Evolutionary conservation across 2,888 invertebrate species (phyloP).

Genomic region (Theretra japonica): DNA sequence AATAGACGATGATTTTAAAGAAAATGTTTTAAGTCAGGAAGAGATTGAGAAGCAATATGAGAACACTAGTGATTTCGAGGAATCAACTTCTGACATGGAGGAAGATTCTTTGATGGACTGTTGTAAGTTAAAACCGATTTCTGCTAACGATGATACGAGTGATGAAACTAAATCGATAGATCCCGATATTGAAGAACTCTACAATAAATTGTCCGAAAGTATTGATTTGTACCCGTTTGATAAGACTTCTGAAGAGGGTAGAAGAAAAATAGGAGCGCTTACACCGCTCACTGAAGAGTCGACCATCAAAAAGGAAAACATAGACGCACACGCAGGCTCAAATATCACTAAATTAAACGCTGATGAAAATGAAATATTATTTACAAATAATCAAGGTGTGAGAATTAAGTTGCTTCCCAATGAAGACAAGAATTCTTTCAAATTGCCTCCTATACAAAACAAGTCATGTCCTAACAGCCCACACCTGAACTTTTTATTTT

Average conservation of each 20-base stretch:
- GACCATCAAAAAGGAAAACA: slow-evolving; percentile 56
- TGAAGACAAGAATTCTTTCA: slow-evolving; percentile 50
- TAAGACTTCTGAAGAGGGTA: slow-evolving; percentile 45
- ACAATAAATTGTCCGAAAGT: slow-evolving; percentile 61
- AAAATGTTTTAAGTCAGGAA: slow-evolving; percentile 44
- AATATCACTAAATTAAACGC: slow-evolving; percentile 34
- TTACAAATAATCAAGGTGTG: slow-evolving; percentile 56
- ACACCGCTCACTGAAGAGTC: slow-evolving; percentile 77
- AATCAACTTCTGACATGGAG: slow-evolving; percentile 62
- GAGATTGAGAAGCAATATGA: slow-evolving; percentile 47
- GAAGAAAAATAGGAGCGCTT: slow-evolving; percentile 53
- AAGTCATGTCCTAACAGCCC: slow-evolving; percentile 54
- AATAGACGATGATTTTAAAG: slow-evolving; percentile 53
- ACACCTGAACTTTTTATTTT: slow-evolving; percentile 63
- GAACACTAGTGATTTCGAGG: slow-evolving; percentile 52
- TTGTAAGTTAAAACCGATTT: slow-evolving; percentile 37
- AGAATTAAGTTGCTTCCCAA: slow-evolving; percentile 58
- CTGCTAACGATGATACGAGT: slow-evolving; percentile 51
- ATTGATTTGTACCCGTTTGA: slow-evolving; percentile 49
- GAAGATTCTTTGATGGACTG: slow-evolving; percentile 70
- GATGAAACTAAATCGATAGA: slow-evolving; percentile 62
- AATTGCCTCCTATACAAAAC: slow-evolving; percentile 68
- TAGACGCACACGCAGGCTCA: neutral
- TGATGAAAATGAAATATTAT: slow-evolving; percentile 53
- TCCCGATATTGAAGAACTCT: slow-evolving; percentile 67